phyloP scores from a whole-genome alignment of 2,888 invertebrate species.

The Melangyna quadrimaculata region DNA sequence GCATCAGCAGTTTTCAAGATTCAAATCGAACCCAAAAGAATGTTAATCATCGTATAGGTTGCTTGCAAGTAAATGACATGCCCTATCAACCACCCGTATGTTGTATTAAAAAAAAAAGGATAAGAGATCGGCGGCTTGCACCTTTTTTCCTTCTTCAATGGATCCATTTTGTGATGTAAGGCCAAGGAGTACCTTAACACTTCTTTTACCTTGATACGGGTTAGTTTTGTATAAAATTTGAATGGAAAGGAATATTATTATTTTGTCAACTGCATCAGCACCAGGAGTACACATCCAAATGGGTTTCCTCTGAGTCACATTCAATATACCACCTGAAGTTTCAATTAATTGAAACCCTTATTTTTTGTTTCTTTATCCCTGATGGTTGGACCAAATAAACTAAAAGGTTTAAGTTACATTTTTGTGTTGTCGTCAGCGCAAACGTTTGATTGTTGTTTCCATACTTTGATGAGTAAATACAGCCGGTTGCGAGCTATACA shows the following conservation, averaged over 20 bases:
- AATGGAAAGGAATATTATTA: conserved; percentile 37
- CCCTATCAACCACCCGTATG: conserved; percentile 57
- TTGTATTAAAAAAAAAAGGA: conserved; percentile 45
- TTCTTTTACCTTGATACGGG: conserved; percentile 50
- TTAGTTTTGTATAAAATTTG: conserved; percentile 55
- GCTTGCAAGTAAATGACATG: conserved; percentile 34
- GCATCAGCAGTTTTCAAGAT: conserved; percentile 39
- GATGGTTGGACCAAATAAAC: conserved; percentile 44
- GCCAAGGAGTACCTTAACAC: conserved; percentile 23
- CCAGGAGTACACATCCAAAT: neutral
- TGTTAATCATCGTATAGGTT: conserved; percentile 50
- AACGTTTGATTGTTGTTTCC: conserved; percentile 51
- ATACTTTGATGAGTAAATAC: conserved; percentile 55
- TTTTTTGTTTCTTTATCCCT: conserved; percentile 8
- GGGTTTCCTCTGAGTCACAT: conserved; percentile 30
- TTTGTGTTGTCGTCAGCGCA: neutral
- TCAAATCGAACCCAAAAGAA: conserved; percentile 34
- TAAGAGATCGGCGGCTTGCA: conserved; percentile 55
- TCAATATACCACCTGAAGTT: conserved; percentile 70
- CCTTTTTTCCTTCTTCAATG: conserved; percentile 53
- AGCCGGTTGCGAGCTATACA: conserved; percentile 40
- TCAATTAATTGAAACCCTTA: conserved; percentile 70
- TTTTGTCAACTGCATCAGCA: conserved; percentile 56
- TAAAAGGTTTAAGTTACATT: conserved; percentile 66
- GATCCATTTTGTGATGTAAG: conserved; percentile 55